Evolutionary conservation across 2,888 invertebrate genomes (phyloP).

Genomic region (Dicyrtoma fusca): DNA sequence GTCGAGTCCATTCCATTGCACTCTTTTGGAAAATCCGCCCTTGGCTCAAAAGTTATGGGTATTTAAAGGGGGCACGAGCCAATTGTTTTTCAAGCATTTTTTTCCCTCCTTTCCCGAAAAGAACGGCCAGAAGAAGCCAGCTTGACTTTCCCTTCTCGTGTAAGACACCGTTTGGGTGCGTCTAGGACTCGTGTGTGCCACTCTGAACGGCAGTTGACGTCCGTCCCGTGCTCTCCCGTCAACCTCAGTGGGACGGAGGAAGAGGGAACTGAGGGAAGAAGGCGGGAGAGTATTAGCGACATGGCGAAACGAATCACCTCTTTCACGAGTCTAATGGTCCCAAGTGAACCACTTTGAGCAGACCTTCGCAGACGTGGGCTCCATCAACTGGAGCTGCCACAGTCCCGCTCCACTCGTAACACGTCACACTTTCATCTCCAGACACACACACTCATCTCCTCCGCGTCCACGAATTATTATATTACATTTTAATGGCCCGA

Average conservation of each 20-base stretch:
- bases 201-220: not conserved
- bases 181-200: not conserved
- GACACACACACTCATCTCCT: no score
- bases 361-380: no score
- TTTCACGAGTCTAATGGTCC: slow-evolving; percentile 21
- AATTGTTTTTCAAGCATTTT: slow-evolving; percentile 38
- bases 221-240: not conserved
- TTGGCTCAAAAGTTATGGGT: slow-evolving; percentile 6
- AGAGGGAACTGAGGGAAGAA: not conserved
- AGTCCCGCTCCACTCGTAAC: no score
- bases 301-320: slow-evolving; percentile 6
- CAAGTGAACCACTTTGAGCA: slow-evolving; percentile 8
- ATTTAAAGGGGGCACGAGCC: slow-evolving; percentile 39
- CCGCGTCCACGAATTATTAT: no score
- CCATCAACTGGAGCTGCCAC: no score
- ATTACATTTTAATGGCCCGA: no score
- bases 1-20: slow-evolving; percentile 32
- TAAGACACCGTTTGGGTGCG: slow-evolving; percentile 26
- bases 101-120: slow-evolving; percentile 4
- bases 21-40: slow-evolving; percentile 25
- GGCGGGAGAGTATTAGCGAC: no score
- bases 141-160: slow-evolving; percentile 21
- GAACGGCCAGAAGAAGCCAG: not conserved
- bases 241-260: not conserved
- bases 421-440: no score